Base-by-base conservation (phyloP, 2,113 vertebrate species). In the Acinonyx jubatus region DNA sequence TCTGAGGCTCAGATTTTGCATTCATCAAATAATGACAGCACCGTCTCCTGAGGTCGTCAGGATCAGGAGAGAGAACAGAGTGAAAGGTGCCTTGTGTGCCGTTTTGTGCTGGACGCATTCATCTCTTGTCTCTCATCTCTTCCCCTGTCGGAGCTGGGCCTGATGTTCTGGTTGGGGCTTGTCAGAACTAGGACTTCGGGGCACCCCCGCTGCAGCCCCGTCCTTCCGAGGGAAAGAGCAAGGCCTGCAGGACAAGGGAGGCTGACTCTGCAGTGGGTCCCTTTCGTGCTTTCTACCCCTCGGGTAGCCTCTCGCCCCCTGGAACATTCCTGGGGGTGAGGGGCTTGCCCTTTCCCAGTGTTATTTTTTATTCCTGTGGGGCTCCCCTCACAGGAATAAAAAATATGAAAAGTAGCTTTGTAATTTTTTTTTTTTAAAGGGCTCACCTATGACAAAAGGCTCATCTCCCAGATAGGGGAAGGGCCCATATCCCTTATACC, bases 371-470 rank as follows among this genome's bases (percentile, higher is more conserved):
- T 96, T 98, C 92, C 97, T 97, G 85, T 97, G 96, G 95, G 94
- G 81, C 82, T 92, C 76, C 98, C 97, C 78, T 89, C 97, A 93
- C 96, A 85, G 87, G 97, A 98, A 98, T 98, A 98, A 98, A 98
- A 98, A 91, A 65, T 41, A 41, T 55, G 55, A 65, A 33, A 81
- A 80, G 21, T 98, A 98, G 98, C 97, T 98, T 97, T 98, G 98
- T 98, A 97, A 98, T 21, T 71, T 98, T 97, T 18, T 18, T n/a
- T 71, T 98, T 97, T 7, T 13, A 13, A 52, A 52, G 69, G 69
- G 69, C n/a, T 71, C 36, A 25, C 69, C 36, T 73, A 16, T 57
- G 84, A 94, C n/a, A 45, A 83, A 61, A 36, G 48, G 19, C 41
- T 45, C 16, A 19, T 61, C 31, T 92, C 69, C 91, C 83, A 93